Conservation (phyloP, 1,140 invertebrate genomes). For the Achatina immaculata region DNA sequence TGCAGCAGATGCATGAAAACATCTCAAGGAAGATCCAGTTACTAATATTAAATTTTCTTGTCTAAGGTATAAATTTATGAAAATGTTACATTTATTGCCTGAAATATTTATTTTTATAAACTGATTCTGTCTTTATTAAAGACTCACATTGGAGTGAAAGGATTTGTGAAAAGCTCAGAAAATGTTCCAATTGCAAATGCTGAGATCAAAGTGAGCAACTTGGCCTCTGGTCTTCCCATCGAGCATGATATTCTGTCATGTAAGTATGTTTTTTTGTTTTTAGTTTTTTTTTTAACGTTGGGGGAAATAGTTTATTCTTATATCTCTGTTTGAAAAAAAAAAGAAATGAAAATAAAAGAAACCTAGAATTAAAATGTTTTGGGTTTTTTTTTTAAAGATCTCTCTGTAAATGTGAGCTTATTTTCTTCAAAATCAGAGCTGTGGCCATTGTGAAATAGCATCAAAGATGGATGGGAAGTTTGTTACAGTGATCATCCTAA, state of each 20-base stretch:
- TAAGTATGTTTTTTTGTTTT: slow-evolving; percentile 70
- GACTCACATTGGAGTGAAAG: slow-evolving; percentile 83
- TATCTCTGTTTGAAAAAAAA: background rate
- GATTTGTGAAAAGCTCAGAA: slow-evolving; percentile 75
- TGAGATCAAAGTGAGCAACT: slow-evolving; percentile 82
- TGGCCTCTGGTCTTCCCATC: slow-evolving; percentile 77
- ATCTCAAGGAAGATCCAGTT: no score
- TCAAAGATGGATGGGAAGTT: no score
- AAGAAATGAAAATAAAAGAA: no score
- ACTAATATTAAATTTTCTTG: no score
- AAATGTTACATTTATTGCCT: background rate
- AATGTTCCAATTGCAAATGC: slow-evolving; percentile 79
- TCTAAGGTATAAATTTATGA: no score
- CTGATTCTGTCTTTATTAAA: slow-evolving; percentile 65
- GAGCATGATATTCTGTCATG: slow-evolving; percentile 86
- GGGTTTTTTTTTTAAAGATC: background rate
- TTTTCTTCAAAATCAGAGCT: no score
- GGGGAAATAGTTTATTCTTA: background rate
- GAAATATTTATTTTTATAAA: background rate
- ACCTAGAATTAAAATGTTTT: background rate
- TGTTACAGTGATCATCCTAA: no score
- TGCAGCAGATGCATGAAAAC: no score
- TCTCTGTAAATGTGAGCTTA: no score
- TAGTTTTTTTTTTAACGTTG: background rate
- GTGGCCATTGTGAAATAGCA: no score